Percentiles rank a stretch among this genome's conserved stretches.
phyloP scores from a whole-genome alignment of 30 jellyfish, hydroid and myxozoan species.

The Pelagia noctiluca region DNA sequence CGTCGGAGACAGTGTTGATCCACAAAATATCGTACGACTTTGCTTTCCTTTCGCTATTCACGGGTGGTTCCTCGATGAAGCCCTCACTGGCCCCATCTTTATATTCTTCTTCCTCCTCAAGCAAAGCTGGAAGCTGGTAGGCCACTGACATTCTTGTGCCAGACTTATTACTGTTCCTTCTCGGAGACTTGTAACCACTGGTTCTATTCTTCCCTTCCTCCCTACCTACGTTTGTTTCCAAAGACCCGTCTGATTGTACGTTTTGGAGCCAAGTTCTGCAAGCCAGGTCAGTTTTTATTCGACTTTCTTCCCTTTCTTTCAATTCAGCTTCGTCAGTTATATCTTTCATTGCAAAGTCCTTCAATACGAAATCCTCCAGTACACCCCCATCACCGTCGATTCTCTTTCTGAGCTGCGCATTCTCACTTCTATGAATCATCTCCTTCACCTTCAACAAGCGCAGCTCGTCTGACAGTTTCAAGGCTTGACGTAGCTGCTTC shows the following conservation, averaged over 20 bases:
- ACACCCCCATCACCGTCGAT: conserved; percentile 1
- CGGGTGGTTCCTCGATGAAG: neutral
- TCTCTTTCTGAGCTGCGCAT: conserved; percentile 28
- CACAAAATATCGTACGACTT: conserved; percentile 46
- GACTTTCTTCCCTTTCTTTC: neutral
- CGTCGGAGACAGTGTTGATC: conserved; percentile 42
- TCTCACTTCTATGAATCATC: conserved; percentile 40
- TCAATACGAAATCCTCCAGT: too few relatives aligned
- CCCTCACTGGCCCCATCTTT: conserved; percentile 17
- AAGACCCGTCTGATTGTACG: neutral
- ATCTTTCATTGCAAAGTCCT: too few relatives aligned
- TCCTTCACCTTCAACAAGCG: conserved; percentile 51
- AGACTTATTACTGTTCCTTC: conserved; percentile 17
- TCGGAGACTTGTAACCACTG: neutral
- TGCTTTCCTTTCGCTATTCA: neutral
- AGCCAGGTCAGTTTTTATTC: neutral
- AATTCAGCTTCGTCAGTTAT: too few relatives aligned
- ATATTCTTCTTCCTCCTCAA: conserved; percentile 61
- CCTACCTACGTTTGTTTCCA: neutral
- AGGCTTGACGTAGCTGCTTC: conserved; percentile 31
- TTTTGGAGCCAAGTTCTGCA: neutral
- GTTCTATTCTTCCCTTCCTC: neutral
- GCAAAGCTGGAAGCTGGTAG: conserved; percentile 40
- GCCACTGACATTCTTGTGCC: conserved; percentile 14
- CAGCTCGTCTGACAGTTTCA: conserved; percentile 49